Percentiles rank a stretch among this genome's conserved stretches.
Evolutionary conservation across 2,797 vertebrate genomes (phyloP).

Genomic region (Cuniculus paca): DNA sequence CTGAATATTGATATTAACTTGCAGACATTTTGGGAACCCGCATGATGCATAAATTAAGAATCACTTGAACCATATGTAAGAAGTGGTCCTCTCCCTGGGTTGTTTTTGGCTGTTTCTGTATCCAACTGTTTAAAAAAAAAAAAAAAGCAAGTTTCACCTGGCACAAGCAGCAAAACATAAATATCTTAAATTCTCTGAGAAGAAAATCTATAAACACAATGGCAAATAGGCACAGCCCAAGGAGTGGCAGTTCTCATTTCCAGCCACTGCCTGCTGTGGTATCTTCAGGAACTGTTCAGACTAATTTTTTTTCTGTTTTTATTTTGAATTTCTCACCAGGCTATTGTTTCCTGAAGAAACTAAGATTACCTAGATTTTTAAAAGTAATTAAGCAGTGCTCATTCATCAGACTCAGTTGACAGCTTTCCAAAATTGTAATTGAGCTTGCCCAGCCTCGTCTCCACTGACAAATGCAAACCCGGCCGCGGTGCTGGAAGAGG

Average conservation of each 20-base stretch:
- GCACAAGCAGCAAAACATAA: neutral
- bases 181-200: neutral
- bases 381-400: conserved; percentile 57
- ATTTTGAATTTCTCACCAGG: conserved; percentile 14
- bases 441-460: conserved; percentile 40
- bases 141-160: neutral
- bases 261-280: neutral
- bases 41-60: neutral
- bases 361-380: conserved; percentile 9
- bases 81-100: neutral
- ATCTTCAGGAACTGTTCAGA: conserved; percentile 13
- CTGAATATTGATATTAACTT: neutral
- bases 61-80: neutral
- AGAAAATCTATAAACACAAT: neutral
- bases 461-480: conserved; percentile 58
- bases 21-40: conserved; percentile 42
- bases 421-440: conserved; percentile 68
- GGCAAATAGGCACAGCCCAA: neutral
- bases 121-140: neutral
- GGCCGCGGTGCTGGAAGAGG: neutral
- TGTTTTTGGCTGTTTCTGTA: neutral
- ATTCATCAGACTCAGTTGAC: conserved; percentile 68
- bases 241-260: conserved; percentile 15
- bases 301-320: neutral
- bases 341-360: conserved; percentile 54